These are phyloP conservation scores for Helarctos malayanus DNA, from an alignment of 2,797 vertebrate genomes.

Conservation along the genomic window DNA sequence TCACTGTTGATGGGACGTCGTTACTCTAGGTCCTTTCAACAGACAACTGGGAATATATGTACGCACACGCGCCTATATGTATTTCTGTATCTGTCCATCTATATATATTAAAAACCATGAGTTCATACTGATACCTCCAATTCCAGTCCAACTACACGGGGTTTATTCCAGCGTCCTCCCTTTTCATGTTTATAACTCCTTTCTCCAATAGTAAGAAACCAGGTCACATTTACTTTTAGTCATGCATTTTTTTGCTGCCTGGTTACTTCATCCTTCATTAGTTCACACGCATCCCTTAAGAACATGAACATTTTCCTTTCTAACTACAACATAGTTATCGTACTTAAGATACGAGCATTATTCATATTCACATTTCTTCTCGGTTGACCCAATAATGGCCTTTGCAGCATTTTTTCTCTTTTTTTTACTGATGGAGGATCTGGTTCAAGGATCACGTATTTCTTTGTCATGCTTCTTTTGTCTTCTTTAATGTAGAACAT, in stretches of 20 bases:
- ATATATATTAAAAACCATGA: background rate
- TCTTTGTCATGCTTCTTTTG: background rate
- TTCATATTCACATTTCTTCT: background rate
- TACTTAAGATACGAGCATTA: background rate
- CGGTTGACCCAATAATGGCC: background rate
- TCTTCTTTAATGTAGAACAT: background rate
- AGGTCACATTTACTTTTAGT: background rate
- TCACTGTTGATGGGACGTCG: background rate
- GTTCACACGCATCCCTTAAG: background rate
- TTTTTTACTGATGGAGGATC: background rate
- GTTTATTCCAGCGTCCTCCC: background rate
- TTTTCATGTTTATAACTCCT: background rate
- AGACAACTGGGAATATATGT: background rate
- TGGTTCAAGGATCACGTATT: background rate
- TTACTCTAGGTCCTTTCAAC: background rate
- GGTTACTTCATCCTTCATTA: background rate
- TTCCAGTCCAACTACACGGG: background rate
- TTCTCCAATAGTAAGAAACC: constrained; percentile 26
- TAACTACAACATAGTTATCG: background rate
- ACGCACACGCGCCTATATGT: background rate
- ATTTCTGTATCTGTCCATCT: background rate
- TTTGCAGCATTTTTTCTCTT: background rate
- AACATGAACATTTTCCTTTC: constrained; percentile 41
- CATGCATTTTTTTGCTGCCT: background rate
- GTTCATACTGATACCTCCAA: background rate